These are phyloP conservation scores for Thyatira batis DNA, from an alignment of 2,888 invertebrate genomes.

Conservation along the genomic window DNA sequence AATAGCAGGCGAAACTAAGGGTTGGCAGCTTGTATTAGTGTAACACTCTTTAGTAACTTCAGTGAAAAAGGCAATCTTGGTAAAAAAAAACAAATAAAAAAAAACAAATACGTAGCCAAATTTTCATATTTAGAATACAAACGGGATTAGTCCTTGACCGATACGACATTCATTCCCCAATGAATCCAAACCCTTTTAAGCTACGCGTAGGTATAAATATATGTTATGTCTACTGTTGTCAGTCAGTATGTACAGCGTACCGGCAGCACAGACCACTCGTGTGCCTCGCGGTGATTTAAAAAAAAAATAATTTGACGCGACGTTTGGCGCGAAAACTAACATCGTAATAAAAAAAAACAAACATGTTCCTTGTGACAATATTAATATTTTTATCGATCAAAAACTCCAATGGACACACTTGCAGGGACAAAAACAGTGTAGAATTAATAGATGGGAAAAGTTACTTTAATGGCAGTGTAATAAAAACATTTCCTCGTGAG, in stretches of 20 bases:
- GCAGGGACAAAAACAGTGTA: conserved; percentile 45
- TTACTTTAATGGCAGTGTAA: conserved; percentile 33
- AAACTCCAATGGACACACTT: conserved; percentile 34
- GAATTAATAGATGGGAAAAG: conserved; percentile 43
- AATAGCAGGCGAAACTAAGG: too few species aligned
- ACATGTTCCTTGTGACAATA: conserved; percentile 31
- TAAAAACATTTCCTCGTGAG: conserved; percentile 44
- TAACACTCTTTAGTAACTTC: too few species aligned
- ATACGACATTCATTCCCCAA: not conserved
- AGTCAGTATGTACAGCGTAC: conserved; percentile 2
- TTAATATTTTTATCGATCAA: conserved; percentile 25
- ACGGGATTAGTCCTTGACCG: not conserved
- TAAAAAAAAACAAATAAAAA: conserved; percentile 22
- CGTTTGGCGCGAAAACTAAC: not conserved
- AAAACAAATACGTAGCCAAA: not conserved
- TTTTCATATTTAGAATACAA: not conserved
- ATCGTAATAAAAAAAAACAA: conserved; percentile 16
- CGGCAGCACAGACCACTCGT: not conserved
- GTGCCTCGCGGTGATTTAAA: not conserved
- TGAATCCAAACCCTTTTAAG: conserved; percentile 7
- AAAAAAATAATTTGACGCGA: not conserved
- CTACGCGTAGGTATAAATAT: conserved; percentile 8
- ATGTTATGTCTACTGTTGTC: conserved; percentile 1
- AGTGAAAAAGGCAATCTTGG: too few species aligned
- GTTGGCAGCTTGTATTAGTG: too few species aligned